Evolutionary conservation across 2,888 invertebrate species (phyloP), one percentile per base, ranked within the genome.

Genomic region (Leptothorax acervorum): DNA sequence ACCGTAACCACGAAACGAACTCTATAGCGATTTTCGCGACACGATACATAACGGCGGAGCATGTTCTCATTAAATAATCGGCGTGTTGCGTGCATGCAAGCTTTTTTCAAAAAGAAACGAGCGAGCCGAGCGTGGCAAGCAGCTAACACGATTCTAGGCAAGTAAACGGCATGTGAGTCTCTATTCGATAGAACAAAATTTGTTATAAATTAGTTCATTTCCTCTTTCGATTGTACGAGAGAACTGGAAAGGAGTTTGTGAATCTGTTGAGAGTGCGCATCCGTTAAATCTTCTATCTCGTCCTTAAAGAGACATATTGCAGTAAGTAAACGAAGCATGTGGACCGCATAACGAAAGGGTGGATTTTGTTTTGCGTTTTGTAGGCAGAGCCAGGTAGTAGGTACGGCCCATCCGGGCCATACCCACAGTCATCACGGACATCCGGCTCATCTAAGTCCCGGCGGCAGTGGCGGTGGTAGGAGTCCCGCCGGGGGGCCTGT

Each of bases 321-420:
- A 88, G 86, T 87, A 87, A 90, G 79, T 84, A 89, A 85, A 68
- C n/a, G 57, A 42, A 75, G 89, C 89, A 88, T 91, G 89, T 84
- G 68, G 88, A 87, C 84, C 88, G 90, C 89, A 89, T 91, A 93
- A 93, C 86, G 86, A 86, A 86, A 89, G 89, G 88, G 84, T 89
- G 90, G 90, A 85, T 85, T 89, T 89, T 87, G 84, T 90, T 90
- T 87, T 89, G 89, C 85, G 83, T 86, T 89, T 92, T 93, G 91
- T 94, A 95, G 95, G 93, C 94, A 93, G 88, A 94, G 94, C 91
- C 94, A 94, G 91, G 94, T 94, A 90, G 94, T 95, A 91, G 93
- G 94, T 90, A 91, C 94, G 83, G 87, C 92, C 82, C 95, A 95
- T 92, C 93, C 95, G 89, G 93, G 93, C 86, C 94, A 94, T 86